Evolutionary conservation across 2,797 vertebrate species (phyloP), one percentile per base, ranked within the genome.

Genomic region (Thamnophis elegans): DNA sequence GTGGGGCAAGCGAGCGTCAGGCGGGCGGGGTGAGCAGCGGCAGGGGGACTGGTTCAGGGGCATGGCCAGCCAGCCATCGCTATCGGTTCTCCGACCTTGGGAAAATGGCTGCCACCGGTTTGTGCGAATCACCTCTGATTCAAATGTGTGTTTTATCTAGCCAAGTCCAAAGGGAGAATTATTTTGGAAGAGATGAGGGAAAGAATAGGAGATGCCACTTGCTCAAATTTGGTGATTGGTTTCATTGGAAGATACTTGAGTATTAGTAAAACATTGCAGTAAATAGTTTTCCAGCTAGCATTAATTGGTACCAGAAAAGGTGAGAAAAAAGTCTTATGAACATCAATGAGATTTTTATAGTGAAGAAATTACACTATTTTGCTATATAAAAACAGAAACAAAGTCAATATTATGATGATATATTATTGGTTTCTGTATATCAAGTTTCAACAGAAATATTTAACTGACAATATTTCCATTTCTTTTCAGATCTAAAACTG

Each of bases 401-500:
- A 36, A 90, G 11, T 73, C 53, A 56, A 13, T 6, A 26, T 26
- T 4, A 86, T 28, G 53, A 94, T 94, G 94, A 85, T 90, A 93
- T 47, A 94, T 94, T 92, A 51, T 93, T 94, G 93, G 86, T 92
- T 86, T 16, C 85, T 94, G 95, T 90, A 91, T 73, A 73, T 95
- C 92, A 91, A 78, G 94, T 91, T 89, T 90, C 91, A 94, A 8
- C 12, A 55, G 4, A 14, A 94, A 18, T 26, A 85, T 85, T 42
- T 65, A 25, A 82, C 87, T 94, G 55, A 92, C 28, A 58, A 10
- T 25, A 32, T 62, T 22, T 91, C 0, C 93, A 90, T 89, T 96
- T 91, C 18, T 92, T 91, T 96, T 91, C 42, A 97, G 98, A 98
- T 98, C 95, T 97, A 93, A 94, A 20, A 93, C 94, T 94, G 97